These are phyloP conservation scores for Crioceris asparagi DNA, from an alignment of 2,888 invertebrate species.

Conservation along the genomic window DNA sequence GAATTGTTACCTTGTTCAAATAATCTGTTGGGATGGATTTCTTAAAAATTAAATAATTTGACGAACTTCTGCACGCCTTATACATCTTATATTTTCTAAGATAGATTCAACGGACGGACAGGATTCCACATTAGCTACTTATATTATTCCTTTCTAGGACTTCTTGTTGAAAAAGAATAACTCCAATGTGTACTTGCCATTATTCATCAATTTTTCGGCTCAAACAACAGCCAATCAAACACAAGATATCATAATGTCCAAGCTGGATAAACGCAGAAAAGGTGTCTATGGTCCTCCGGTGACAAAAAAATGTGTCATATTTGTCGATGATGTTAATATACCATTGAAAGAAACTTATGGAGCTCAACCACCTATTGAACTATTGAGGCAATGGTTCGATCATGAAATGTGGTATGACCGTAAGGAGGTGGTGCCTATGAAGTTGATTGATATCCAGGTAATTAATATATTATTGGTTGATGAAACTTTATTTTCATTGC, in stretches of 20 bases:
- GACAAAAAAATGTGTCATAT: slow-evolving; percentile 79
- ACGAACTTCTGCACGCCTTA: too few relatives aligned
- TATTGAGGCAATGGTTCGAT: slow-evolving; percentile 83
- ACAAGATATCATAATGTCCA: slow-evolving; percentile 90
- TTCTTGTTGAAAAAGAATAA: slow-evolving; percentile 73
- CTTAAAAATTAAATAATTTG: too few relatives aligned
- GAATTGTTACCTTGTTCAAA: too few relatives aligned
- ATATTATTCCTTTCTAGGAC: slow-evolving; percentile 42
- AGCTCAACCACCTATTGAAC: slow-evolving; percentile 89
- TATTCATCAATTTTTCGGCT: slow-evolving; percentile 86
- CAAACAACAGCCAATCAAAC: slow-evolving; percentile 90
- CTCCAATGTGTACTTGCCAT: slow-evolving; percentile 65
- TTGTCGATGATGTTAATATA: slow-evolving; percentile 96
- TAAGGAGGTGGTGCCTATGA: slow-evolving; percentile 66
- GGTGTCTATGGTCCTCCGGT: slow-evolving; percentile 89
- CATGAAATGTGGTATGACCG: slow-evolving; percentile 84
- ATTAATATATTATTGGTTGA: slow-evolving; percentile 1
- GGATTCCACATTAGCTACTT: neutral
- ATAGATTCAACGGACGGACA: too few relatives aligned
- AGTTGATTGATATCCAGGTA: slow-evolving; percentile 77
- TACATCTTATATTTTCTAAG: too few relatives aligned
- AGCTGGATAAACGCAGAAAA: slow-evolving; percentile 84
- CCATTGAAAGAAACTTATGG: slow-evolving; percentile 82
- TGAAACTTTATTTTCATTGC: slow-evolving; percentile 7
- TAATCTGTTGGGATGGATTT: too few relatives aligned